These are phyloP conservation scores for Hiodon alosoides DNA, from an alignment of 2,113 vertebrate genomes.

Conservation along the genomic window DNA sequence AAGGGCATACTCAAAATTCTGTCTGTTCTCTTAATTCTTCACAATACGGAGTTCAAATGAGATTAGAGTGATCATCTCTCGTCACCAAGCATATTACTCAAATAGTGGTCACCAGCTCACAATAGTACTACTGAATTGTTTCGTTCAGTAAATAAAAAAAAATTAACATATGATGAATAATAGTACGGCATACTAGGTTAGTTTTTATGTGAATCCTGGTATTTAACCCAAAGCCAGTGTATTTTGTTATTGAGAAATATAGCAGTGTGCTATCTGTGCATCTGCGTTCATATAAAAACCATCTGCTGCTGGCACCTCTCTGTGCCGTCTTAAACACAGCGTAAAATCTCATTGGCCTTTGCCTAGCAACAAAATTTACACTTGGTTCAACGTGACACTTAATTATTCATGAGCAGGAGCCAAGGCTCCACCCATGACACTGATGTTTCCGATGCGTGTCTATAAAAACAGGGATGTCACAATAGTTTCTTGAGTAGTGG, in stretches of 20 bases:
- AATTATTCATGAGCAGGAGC: background rate
- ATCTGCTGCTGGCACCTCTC: constrained; percentile 15
- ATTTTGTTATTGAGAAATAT: constrained; percentile 8
- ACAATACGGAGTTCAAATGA: too few species aligned
- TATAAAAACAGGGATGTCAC: background rate
- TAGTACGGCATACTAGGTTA: too few species aligned
- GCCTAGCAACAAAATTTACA: constrained; percentile 31
- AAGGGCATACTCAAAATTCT: too few species aligned
- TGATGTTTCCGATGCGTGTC: background rate
- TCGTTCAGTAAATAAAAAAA: too few species aligned
- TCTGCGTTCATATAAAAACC: constrained; percentile 19
- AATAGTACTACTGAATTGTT: too few species aligned
- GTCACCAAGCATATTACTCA: too few species aligned
- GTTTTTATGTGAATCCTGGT: background rate
- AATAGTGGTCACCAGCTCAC: too few species aligned
- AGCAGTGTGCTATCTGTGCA: background rate
- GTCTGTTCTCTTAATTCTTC: too few species aligned
- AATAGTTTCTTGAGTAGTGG: background rate
- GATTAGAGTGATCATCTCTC: too few species aligned
- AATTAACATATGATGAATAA: too few species aligned
- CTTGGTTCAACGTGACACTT: constrained; percentile 9
- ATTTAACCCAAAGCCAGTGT: background rate
- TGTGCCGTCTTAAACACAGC: constrained; percentile 5
- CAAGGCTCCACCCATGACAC: background rate
- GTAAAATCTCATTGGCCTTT: constrained; percentile 22